Conservation (phyloP, 1,140 invertebrate species). For the Drosophila chauvacae region DNA sequence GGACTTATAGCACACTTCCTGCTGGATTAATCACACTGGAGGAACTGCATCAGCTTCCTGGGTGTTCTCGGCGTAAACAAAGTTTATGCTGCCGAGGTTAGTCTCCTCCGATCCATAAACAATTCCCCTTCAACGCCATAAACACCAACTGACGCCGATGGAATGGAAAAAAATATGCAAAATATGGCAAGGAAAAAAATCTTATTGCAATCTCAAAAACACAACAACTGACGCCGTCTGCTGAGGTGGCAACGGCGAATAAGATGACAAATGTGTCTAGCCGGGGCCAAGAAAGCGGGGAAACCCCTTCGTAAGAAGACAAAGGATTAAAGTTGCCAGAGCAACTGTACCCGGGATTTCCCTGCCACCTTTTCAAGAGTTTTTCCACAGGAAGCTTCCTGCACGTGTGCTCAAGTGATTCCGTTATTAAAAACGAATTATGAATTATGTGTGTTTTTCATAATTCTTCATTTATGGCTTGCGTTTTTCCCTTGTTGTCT, state of each 20-base stretch:
- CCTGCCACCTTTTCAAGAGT: constrained; percentile 10
- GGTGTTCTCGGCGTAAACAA: constrained; percentile 39
- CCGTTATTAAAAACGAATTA: constrained; percentile 81
- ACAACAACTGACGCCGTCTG: constrained; percentile 38
- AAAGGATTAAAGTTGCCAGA: constrained; percentile 44
- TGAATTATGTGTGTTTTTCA: constrained; percentile 77
- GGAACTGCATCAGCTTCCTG: constrained; percentile 22
- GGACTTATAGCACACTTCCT: constrained; percentile 24
- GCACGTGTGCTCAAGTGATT: constrained; percentile 40
- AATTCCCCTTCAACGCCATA: constrained; percentile 49
- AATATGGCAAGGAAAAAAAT: constrained; percentile 31
- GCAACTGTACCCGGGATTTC: constrained; percentile 19
- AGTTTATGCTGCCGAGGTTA: constrained; percentile 53
- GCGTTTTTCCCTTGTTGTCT: constrained; percentile 23
- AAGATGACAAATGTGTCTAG: constrained; percentile 78
- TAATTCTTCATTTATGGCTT: constrained; percentile 46
- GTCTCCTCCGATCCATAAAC: constrained; percentile 33
- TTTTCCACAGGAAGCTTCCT: constrained; percentile 21
- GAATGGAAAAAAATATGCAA: constrained; percentile 48
- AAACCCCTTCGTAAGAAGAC: constrained; percentile 39
- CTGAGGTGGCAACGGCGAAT: constrained; percentile 42
- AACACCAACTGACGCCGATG: constrained; percentile 55
- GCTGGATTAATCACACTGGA: constrained; percentile 17
- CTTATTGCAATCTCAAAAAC: constrained; percentile 38
- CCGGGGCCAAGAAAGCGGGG: constrained; percentile 22